These are phyloP conservation scores for Hucho hucho DNA, from an alignment of 2,113 vertebrate genomes.

Conservation along the genomic window DNA sequence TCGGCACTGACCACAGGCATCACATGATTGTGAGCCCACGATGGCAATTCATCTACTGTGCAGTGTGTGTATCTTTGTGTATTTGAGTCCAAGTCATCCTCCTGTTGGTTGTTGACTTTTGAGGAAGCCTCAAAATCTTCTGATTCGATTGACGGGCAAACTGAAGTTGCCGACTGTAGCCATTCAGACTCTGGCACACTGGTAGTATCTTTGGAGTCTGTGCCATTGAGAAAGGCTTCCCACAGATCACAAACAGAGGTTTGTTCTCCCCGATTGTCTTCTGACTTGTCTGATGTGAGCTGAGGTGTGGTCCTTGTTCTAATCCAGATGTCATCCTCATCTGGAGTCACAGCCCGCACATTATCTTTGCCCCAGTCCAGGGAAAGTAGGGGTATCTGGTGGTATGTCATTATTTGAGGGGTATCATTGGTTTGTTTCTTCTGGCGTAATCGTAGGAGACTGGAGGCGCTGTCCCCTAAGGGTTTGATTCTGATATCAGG, in stretches of 20 bases:
- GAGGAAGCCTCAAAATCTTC: conserved; percentile 8
- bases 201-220: conserved; percentile 28
- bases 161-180: conserved; percentile 58
- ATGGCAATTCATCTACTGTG: conserved; percentile 37
- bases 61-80: conserved; percentile 18
- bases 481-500: conserved; percentile 7
- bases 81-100: conserved; percentile 33
- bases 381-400: conserved; percentile 66
- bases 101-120: conserved; percentile 24
- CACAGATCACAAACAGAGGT: conserved; percentile 44
- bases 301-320: conserved; percentile 10
- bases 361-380: conserved; percentile 61
- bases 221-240: conserved; percentile 45
- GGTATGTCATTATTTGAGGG: conserved; percentile 57
- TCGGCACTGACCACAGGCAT: conserved; percentile 16
- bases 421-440: conserved; percentile 32
- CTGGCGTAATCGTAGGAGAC: conserved; percentile 16
- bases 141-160: conserved; percentile 52
- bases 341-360: conserved; percentile 6
- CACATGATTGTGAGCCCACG: conserved; percentile 43
- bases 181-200: conserved; percentile 61
- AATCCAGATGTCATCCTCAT: conserved; percentile 35
- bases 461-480: conserved; percentile 18
- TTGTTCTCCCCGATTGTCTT: conserved; percentile 30
- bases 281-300: conserved; percentile 29